These are phyloP conservation scores for Homalodisca vitripennis DNA, from an alignment of 1,140 invertebrate species.

Conservation along the genomic window DNA sequence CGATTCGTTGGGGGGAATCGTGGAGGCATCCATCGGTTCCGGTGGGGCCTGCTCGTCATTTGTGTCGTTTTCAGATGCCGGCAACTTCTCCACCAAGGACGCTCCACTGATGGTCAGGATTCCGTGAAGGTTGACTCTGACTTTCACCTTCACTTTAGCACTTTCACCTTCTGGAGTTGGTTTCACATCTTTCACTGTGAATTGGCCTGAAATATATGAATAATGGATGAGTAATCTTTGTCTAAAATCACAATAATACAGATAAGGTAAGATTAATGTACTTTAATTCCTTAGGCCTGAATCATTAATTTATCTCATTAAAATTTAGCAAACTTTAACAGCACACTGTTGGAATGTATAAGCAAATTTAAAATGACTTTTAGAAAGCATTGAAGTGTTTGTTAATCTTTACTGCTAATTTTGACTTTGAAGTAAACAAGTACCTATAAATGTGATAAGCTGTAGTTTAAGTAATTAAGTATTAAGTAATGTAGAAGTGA, in stretches of 20 bases:
- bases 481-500: background rate
- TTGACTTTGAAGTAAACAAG: background rate
- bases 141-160: conserved; percentile 95
- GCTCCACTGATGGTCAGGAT: conserved; percentile 86
- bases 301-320: no score
- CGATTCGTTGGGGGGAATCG: conserved; percentile 2
- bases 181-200: conserved; percentile 81
- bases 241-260: no score
- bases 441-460: conserved; percentile 15
- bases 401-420: background rate
- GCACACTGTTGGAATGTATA: no score
- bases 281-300: no score
- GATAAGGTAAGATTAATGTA: no score
- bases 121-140: conserved; percentile 89
- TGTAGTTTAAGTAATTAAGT: conserved; percentile 27
- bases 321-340: no score
- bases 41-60: conserved; percentile 49
- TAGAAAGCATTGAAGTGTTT: no score
- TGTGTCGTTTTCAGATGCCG: conserved; percentile 53
- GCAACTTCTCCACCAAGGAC: conserved; percentile 78
- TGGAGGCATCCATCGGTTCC: conserved; percentile 32
- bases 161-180: conserved; percentile 83
- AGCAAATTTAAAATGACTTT: no score
- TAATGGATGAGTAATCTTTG: no score
- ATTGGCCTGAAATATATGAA: conserved; percentile 68